Evolutionary conservation across 2,113 vertebrate species (phyloP).

Genomic region (Erythrolamprus reginae): DNA sequence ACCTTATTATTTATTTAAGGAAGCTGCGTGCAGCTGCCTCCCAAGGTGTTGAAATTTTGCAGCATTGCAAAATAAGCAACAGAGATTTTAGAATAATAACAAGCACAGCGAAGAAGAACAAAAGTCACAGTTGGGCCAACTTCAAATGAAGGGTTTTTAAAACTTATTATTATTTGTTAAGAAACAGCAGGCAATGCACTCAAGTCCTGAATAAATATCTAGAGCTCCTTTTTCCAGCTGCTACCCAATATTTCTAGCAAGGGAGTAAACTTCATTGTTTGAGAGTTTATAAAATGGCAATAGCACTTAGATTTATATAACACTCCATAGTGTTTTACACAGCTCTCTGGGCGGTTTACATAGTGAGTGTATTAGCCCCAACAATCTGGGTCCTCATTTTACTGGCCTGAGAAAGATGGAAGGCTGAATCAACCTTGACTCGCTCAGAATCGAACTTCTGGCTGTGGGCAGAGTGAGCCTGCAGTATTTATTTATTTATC

Average conservation of each 20-base stretch:
- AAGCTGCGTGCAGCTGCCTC: constrained; percentile 1
- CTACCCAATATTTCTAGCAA: not conserved
- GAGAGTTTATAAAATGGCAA: not conserved
- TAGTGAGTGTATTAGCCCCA: not conserved
- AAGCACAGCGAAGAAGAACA: not conserved
- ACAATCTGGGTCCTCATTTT: not conserved
- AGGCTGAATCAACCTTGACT: not conserved
- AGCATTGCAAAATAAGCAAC: not conserved
- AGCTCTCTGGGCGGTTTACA: not conserved
- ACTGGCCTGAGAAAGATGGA: not conserved
- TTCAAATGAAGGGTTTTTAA: accelerated
- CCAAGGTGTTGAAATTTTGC: accelerated
- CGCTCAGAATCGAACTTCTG: not conserved
- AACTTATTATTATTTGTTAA: not conserved
- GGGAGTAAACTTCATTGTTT: not conserved
- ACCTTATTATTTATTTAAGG: constrained; percentile 51
- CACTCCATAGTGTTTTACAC: not conserved
- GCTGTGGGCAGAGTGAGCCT: not conserved
- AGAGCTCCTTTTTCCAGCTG: not conserved
- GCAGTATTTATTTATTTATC: no score
- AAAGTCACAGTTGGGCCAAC: not conserved
- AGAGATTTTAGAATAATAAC: not conserved
- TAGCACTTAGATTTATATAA: not conserved
- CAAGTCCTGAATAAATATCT: not conserved
- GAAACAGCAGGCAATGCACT: not conserved